Evolutionary conservation across 2,113 vertebrate species (phyloP).

Genomic region (Oryzias celebensis): DNA sequence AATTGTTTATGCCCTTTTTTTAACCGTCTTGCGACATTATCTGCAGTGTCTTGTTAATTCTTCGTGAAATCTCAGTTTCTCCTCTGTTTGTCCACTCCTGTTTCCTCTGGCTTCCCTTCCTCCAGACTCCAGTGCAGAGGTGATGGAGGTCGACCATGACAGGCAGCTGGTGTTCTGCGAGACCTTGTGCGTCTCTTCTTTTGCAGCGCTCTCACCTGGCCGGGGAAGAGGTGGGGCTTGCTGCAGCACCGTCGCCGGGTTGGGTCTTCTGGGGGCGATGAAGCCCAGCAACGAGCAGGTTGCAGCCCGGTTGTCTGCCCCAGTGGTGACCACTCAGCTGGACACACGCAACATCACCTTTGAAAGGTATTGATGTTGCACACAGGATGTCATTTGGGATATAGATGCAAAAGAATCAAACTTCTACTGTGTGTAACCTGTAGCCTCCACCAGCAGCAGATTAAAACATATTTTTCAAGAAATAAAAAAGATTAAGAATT

Average conservation of each 20-base stretch:
- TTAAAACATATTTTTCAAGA: too few relatives aligned
- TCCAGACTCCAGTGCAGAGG: constrained; percentile 88
- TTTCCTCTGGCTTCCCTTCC: background rate
- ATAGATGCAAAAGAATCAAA: too few relatives aligned
- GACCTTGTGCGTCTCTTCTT: constrained; percentile 85
- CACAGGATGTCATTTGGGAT: background rate
- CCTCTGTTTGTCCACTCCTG: background rate
- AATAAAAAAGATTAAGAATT: too few relatives aligned
- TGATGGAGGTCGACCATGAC: constrained; percentile 99
- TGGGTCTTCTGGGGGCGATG: constrained; percentile 84
- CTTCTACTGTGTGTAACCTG: too few relatives aligned
- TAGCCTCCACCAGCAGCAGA: too few relatives aligned
- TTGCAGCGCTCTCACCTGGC: constrained; percentile 60
- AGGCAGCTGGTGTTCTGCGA: constrained; percentile 91
- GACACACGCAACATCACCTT: constrained; percentile 97
- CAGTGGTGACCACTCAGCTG: constrained; percentile 93
- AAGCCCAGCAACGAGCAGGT: constrained; percentile 97
- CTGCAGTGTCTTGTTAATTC: background rate
- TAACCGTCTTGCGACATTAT: background rate
- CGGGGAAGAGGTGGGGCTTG: constrained; percentile 52
- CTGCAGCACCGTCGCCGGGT: constrained; percentile 56
- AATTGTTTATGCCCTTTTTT: background rate
- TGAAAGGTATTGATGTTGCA: constrained; percentile 83
- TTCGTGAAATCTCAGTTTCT: background rate
- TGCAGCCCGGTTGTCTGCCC: constrained; percentile 86